Base-by-base conservation (phyloP, 2,113 vertebrate genomes). In the Calidris pugnax region DNA sequence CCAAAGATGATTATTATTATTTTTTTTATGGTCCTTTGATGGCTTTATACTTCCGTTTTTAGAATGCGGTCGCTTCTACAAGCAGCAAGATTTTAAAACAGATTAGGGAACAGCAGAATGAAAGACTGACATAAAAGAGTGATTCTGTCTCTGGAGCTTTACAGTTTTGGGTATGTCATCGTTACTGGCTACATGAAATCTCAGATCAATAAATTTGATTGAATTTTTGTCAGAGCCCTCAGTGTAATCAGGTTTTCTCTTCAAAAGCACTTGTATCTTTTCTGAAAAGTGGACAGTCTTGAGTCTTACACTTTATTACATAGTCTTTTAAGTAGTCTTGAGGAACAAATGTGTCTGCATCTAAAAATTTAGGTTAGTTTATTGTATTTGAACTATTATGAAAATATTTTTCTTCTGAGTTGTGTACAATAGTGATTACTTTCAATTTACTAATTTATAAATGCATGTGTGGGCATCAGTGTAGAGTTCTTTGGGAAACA, bases 401-500 rank as follows among this genome's bases (percentile, higher is more conserved):
- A 60, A 80, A 53, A 48, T 32, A 1, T 53, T 90, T 94, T 81
- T 24, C 19, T 24, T 84, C 48, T 80, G 67, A 50, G 47, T 62
- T 33, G 4, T 26, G 32, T 43, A 27, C 41, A 71, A 1, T 48
- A 69, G 41, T 32, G 43, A 74, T 57, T 35, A 87, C 56, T 94
- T 96, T 63, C 41, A 66, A 12, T 89, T 78, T 75, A 35, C 35
- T 56, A 12, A 90, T 85, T 67, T 84, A 35, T 63, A 92, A 89
- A 77, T 83, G 45, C 37, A 22, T 72, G 50, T 87, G 59, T 87
- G 67, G 76, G 76, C 89, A 85, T 35, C 77, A 89, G 21, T 69
- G 50, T 41, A 22, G 66, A 89, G 69, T 87, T 87, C 72, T 83
- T 66, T 53, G 50, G 92, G 85, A 83, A 93, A 95, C 93, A 97